Percentiles rank a stretch among this genome's conserved stretches.
These are phyloP conservation scores for Papilio dardanus DNA, from an alignment of 1,140 invertebrate species.

Conservation along the genomic window DNA sequence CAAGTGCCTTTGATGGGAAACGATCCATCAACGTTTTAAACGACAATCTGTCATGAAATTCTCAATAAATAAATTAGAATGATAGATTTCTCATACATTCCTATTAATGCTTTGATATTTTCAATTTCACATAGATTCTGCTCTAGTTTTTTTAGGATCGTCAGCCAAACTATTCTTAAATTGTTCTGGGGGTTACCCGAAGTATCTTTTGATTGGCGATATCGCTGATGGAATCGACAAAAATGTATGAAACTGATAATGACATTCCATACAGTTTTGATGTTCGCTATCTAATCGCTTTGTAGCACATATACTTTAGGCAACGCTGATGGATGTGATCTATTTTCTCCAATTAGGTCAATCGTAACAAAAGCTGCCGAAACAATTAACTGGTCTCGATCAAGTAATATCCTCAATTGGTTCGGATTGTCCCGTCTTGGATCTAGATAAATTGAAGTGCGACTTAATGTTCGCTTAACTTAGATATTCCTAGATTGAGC, in stretches of 20 bases:
- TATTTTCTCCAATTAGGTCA: slow-evolving; percentile 39
- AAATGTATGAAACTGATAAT: no score
- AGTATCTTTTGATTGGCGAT: no score
- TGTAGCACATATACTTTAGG: no score
- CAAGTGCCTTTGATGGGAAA: not conserved
- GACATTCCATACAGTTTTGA: no score
- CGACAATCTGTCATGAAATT: not conserved
- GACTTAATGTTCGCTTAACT: not conserved
- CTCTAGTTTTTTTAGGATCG: no score
- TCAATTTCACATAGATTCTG: no score
- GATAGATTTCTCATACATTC: not conserved
- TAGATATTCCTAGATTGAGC: not conserved
- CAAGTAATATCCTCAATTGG: slow-evolving; percentile 55
- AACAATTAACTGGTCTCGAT: slow-evolving; percentile 55
- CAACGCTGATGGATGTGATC: slow-evolving; percentile 48
- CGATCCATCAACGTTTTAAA: slow-evolving; percentile 8
- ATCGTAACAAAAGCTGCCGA: slow-evolving; percentile 44
- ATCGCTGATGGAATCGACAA: no score
- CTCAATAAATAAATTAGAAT: slow-evolving; percentile 1
- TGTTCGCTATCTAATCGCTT: no score
- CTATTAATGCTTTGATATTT: not conserved
- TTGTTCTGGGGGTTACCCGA: no score
- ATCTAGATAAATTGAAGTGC: not conserved
- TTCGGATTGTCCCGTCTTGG: slow-evolving; percentile 45
- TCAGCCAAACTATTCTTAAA: not conserved